Conservation (phyloP, 2,797 vertebrate genomes). For the Pristis pectinata region DNA sequence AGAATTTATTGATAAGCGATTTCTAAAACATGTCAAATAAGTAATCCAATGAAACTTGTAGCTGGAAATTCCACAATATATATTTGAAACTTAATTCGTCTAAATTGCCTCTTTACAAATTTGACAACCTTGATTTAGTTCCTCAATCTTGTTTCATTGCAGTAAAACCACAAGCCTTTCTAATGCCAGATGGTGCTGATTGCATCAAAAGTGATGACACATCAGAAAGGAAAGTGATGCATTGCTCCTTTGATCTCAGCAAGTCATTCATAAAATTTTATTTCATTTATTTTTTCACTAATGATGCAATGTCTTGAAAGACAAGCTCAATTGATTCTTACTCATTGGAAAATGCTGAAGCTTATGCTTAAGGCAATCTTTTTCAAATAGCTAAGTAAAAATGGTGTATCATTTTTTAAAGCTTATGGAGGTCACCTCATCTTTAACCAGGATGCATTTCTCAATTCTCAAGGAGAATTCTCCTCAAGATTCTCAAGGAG, state of each 20-base stretch:
- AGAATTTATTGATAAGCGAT: not conserved
- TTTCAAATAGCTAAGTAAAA: not conserved
- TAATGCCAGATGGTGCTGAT: not conserved
- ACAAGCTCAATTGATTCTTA: not conserved
- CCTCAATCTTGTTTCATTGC: not conserved
- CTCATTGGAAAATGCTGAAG: not conserved
- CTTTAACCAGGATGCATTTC: not conserved
- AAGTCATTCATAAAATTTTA: conserved; percentile 12
- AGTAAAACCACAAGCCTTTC: not conserved
- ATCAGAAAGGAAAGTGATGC: not conserved
- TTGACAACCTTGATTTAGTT: not conserved
- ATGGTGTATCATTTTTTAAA: not conserved
- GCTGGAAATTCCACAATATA: not conserved
- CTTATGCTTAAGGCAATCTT: not conserved
- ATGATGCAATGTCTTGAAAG: not conserved
- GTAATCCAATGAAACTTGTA: not conserved
- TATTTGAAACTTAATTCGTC: not conserved
- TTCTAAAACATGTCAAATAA: not conserved
- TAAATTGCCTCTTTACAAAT: not conserved
- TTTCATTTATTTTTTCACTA: not conserved
- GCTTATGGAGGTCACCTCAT: not conserved
- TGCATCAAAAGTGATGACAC: not conserved
- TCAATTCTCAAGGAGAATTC: too few species aligned
- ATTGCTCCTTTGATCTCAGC: not conserved
- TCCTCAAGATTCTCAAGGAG: too few species aligned